Evolutionary conservation across 2,888 invertebrate species (phyloP).

Genomic region (Drosophila quasianomalipes): DNA sequence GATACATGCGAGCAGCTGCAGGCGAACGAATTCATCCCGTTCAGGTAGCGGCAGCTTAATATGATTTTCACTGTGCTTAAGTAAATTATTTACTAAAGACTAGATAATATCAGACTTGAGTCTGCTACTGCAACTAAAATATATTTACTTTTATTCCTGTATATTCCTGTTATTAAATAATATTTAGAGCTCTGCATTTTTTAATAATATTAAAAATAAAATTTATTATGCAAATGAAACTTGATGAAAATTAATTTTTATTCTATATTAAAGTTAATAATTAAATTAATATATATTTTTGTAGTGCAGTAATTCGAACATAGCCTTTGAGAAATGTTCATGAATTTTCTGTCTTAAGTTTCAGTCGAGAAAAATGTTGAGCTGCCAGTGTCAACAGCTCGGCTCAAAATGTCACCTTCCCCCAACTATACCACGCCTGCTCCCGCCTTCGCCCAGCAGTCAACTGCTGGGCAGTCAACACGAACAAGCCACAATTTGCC

Average conservation of each 20-base stretch:
- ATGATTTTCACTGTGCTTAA: slow-evolving; percentile 5
- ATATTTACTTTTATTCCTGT: not conserved
- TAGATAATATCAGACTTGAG: not conserved
- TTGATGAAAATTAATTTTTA: not conserved
- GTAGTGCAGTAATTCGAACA: not conserved
- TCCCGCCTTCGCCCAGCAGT: not conserved
- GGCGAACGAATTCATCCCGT: slow-evolving; percentile 24
- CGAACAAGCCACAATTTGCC: slow-evolving; percentile 23
- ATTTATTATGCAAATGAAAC: not conserved
- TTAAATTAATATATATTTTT: not conserved
- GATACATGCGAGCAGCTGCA: slow-evolving; percentile 36
- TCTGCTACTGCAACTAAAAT: not conserved
- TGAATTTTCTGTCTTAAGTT: slow-evolving; percentile 1
- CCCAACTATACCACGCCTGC: not conserved
- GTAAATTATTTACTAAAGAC: slow-evolving; percentile 8
- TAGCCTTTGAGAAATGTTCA: not conserved
- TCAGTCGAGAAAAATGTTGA: slow-evolving; percentile 4
- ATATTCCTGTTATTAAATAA: not conserved
- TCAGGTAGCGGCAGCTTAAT: not conserved
- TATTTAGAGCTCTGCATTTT: not conserved
- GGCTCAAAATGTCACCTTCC: not conserved
- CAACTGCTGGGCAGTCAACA: slow-evolving; percentile 20
- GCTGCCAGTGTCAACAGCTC: slow-evolving; percentile 24
- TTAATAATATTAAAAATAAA: not conserved
- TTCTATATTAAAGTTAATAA: not conserved